Percentiles rank a stretch among this genome's conserved stretches.
phyloP scores from a whole-genome alignment of 1,140 invertebrate species.

The Charaxes varanes region DNA sequence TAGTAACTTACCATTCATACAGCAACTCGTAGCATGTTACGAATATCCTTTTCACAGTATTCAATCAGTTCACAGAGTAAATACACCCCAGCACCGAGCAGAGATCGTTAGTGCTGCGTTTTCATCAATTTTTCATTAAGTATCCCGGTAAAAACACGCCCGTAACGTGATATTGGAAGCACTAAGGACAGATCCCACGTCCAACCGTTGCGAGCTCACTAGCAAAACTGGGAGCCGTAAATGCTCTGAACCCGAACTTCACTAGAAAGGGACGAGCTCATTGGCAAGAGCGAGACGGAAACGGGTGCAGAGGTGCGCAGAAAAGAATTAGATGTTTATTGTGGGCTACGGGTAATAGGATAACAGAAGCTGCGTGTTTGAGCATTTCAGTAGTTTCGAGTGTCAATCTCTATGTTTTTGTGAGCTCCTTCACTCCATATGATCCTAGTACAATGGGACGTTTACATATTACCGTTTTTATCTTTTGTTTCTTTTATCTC shows the following conservation, averaged over 20 bases:
- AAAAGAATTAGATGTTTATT: slow-evolving; percentile 72
- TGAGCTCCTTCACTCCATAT: slow-evolving; percentile 21
- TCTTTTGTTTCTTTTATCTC: slow-evolving; percentile 5
- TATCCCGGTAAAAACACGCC: slow-evolving; percentile 47
- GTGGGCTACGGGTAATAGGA: slow-evolving; percentile 65
- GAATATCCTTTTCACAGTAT: slow-evolving; percentile 39
- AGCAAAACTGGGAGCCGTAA: slow-evolving; percentile 57
- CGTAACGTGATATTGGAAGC: slow-evolving; percentile 29
- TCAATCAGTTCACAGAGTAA: slow-evolving; percentile 41
- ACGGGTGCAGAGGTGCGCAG: slow-evolving; percentile 65
- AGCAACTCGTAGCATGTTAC: slow-evolving; percentile 29
- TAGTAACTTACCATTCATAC: slow-evolving; percentile 49
- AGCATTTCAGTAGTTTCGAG: slow-evolving; percentile 44
- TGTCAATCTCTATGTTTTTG: slow-evolving; percentile 25
- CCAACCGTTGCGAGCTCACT: slow-evolving; percentile 37
- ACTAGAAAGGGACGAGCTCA: slow-evolving; percentile 32
- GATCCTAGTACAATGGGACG: slow-evolving; percentile 15
- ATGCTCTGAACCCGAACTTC: slow-evolving; percentile 44
- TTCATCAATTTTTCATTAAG: slow-evolving; percentile 63
- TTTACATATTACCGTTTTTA: slow-evolving; percentile 8
- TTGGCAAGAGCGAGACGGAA: slow-evolving; percentile 29
- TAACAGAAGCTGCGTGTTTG: slow-evolving; percentile 55
- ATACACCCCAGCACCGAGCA: slow-evolving; percentile 24
- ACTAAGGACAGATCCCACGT: slow-evolving; percentile 27
- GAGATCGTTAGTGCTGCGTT: slow-evolving; percentile 38